Conservation (phyloP, 2,888 invertebrate species). For the Keiferia lycopersicella region DNA sequence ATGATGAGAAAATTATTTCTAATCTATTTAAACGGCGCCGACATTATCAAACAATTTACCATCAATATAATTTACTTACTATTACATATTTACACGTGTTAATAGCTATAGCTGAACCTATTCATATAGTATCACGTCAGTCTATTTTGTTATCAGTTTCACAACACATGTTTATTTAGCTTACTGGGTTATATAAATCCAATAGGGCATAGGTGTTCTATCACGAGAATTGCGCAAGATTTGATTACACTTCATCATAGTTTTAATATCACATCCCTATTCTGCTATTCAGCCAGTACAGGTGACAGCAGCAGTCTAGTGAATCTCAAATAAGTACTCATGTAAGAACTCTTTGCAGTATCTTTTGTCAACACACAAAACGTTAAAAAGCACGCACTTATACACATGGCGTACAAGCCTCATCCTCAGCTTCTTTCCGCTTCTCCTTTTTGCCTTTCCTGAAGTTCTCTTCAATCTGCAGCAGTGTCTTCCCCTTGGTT, state of each 20-base stretch:
- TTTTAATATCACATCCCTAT: neutral
- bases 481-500: slow-evolving; percentile 84
- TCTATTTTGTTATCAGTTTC: neutral
- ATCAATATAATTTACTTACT: slow-evolving; percentile 10
- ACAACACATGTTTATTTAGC: slow-evolving; percentile 21
- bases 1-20: neutral
- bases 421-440: slow-evolving; percentile 36
- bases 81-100: slow-evolving; percentile 15
- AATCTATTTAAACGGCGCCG: slow-evolving; percentile 1
- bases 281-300: neutral
- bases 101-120: neutral
- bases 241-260: neutral
- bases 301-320: neutral
- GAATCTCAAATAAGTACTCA: neutral
- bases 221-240: neutral
- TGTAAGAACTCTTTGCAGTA: neutral
- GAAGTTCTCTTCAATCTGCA: slow-evolving; percentile 84
- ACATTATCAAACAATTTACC: neutral
- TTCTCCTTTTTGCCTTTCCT: slow-evolving; percentile 56
- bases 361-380: slow-evolving; percentile 31
- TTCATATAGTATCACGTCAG: neutral
- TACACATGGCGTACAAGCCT: slow-evolving; percentile 29
- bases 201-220: neutral
- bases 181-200: slow-evolving; percentile 40
- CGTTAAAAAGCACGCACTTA: slow-evolving; percentile 30